Percentiles rank a stretch among this genome's conserved stretches.
Evolutionary conservation across 2,888 invertebrate genomes (phyloP).

Genomic region (Drosophila paranaensis): DNA sequence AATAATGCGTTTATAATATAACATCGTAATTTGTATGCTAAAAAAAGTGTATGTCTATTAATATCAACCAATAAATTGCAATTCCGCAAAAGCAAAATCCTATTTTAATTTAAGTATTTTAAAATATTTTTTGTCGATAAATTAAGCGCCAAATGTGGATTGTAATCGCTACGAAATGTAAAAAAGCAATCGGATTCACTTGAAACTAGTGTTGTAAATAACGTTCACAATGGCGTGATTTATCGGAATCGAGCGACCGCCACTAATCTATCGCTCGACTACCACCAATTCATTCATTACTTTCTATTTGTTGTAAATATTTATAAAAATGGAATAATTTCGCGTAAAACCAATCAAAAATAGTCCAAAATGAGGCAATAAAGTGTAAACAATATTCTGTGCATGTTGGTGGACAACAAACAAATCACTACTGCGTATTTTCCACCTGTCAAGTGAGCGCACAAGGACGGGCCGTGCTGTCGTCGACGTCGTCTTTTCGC

Average conservation of each 20-base stretch:
- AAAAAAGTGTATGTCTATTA: constrained; percentile 53
- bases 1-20: constrained; percentile 60
- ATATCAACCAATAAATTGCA: constrained; percentile 36
- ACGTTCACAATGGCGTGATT: background rate
- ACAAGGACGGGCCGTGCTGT: constrained; percentile 44
- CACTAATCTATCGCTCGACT: constrained; percentile 43
- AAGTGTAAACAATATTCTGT: constrained; percentile 6
- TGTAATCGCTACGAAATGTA: background rate
- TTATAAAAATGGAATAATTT: constrained; percentile 48
- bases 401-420: constrained; percentile 19
- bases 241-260: constrained; percentile 18
- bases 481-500: constrained; percentile 36
- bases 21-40: constrained; percentile 62
- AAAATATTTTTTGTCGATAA: background rate
- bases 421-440: constrained; percentile 25
- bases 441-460: constrained; percentile 40
- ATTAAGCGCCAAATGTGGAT: background rate
- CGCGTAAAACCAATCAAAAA: constrained; percentile 36
- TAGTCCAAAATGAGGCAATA: constrained; percentile 39
- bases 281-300: constrained; percentile 64
- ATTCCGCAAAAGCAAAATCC: constrained; percentile 25
- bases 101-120: background rate
- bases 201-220: constrained; percentile 15
- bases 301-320: constrained; percentile 77
- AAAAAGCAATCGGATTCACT: background rate